These are phyloP conservation scores for Tenthredo mesomela DNA, from an alignment of 2,888 invertebrate genomes.

Conservation along the genomic window DNA sequence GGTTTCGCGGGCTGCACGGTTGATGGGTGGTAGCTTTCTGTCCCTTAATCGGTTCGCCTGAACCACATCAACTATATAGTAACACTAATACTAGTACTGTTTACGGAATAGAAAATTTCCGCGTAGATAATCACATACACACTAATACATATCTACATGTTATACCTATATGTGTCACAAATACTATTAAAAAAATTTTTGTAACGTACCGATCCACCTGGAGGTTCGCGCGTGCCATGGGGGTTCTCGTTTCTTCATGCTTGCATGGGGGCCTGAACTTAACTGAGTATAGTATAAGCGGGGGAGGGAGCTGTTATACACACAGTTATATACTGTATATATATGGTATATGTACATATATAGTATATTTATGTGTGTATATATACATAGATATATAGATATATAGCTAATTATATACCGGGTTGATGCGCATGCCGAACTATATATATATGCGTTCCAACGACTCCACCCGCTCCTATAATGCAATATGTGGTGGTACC, in stretches of 20 bases:
- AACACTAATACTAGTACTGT: background rate
- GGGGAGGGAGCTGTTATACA: background rate
- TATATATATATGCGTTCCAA: background rate
- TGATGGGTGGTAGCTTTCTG: background rate
- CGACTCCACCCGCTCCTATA: slow-evolving; percentile 20
- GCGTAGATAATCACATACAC: background rate
- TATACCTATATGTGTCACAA: background rate
- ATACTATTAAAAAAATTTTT: slow-evolving; percentile 59
- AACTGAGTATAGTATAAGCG: background rate
- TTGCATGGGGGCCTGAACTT: slow-evolving; percentile 20
- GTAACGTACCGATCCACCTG: slow-evolving; percentile 52
- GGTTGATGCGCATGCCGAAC: slow-evolving; percentile 36
- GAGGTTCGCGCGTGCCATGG: slow-evolving; percentile 52
- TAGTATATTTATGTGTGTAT: background rate
- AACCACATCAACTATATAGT: background rate
- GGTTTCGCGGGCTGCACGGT: slow-evolving; percentile 16
- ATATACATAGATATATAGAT: background rate
- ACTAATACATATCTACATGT: background rate
- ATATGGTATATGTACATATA: too few relatives aligned
- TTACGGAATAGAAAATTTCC: background rate
- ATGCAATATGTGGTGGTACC: background rate
- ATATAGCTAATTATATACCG: slow-evolving; percentile 50
- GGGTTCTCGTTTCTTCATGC: slow-evolving; percentile 30
- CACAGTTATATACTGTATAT: background rate
- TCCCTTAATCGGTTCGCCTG: slow-evolving; percentile 9